phyloP scores from a whole-genome alignment of 2,113 vertebrate genomes.

The Engystomops pustulosus region DNA sequence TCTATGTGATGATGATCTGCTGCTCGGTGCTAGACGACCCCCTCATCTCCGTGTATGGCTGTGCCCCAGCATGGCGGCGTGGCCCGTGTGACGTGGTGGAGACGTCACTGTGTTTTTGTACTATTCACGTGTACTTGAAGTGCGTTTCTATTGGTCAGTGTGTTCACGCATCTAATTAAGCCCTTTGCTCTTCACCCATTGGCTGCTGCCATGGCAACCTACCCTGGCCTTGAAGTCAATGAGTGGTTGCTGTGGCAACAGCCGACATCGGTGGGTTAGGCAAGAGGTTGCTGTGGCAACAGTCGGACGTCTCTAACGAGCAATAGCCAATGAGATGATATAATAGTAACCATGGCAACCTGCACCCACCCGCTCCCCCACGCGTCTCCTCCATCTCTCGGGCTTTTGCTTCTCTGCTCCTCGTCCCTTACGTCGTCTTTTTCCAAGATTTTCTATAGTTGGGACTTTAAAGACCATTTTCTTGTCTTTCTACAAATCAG shows the following conservation, averaged over 20 bases:
- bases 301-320: neutral
- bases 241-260: constrained; percentile 66
- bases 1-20: too few relatives aligned
- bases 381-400: neutral
- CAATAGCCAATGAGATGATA: constrained; percentile 49
- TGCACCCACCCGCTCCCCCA: neutral
- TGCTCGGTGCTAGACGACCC: too few relatives aligned
- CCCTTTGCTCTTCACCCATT: constrained; percentile 25
- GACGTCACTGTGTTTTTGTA: constrained; percentile 18
- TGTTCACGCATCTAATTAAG: constrained; percentile 35
- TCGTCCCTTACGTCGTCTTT: neutral
- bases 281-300: constrained; percentile 58
- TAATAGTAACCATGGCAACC: constrained; percentile 46
- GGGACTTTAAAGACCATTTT: neutral
- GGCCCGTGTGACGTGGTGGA: too few relatives aligned
- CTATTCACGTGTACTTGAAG: neutral
- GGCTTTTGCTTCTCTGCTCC: constrained; percentile 25
- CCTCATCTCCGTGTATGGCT: too few relatives aligned
- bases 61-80: too few relatives aligned
- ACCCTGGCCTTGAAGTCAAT: constrained; percentile 67
- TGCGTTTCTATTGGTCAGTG: neutral
- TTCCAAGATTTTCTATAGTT: neutral
- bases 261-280: constrained; percentile 53
- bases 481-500: too few relatives aligned
- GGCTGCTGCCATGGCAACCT: constrained; percentile 66